Percentiles rank a stretch among this genome's conserved stretches.
Conservation (phyloP, 1,140 invertebrate genomes). For the Drosophila quadrilineata region DNA sequence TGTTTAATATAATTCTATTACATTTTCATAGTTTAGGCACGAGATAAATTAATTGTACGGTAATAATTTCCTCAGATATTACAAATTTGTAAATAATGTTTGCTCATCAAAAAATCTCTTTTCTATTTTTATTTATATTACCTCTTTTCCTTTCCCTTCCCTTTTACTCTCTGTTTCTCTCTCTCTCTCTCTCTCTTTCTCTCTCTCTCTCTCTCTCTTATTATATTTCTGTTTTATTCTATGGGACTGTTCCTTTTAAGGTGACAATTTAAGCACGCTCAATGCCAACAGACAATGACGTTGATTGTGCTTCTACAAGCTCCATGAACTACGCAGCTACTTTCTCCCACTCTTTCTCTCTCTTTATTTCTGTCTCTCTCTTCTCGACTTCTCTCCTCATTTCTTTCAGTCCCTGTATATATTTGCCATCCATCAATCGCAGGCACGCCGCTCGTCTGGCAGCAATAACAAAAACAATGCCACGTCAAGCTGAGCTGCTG, state of each 20-base stretch:
- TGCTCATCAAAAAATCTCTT: too few relatives aligned
- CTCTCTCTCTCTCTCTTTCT: background rate
- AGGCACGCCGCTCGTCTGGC: conserved; percentile 36
- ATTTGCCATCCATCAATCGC: conserved; percentile 66
- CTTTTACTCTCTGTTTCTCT: too few relatives aligned
- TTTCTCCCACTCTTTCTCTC: conserved; percentile 1
- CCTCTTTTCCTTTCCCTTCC: too few relatives aligned
- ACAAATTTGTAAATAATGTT: too few relatives aligned
- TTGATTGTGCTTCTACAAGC: conserved; percentile 56
- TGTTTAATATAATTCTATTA: too few relatives aligned
- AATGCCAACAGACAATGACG: conserved; percentile 66
- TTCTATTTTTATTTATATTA: too few relatives aligned
- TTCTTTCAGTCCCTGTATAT: background rate
- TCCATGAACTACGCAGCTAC: conserved; percentile 6
- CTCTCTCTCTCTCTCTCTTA: background rate
- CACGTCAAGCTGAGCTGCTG: conserved; percentile 66
- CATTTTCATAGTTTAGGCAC: too few relatives aligned
- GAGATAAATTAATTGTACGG: too few relatives aligned
- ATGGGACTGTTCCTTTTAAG: conserved; percentile 33
- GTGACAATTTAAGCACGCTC: conserved; percentile 71
- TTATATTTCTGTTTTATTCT: background rate
- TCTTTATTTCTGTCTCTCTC: background rate
- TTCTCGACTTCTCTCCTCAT: background rate
- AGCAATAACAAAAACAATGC: conserved; percentile 28
- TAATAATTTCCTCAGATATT: too few relatives aligned